phyloP scores from a whole-genome alignment of 2,888 invertebrate species.

The Mycogona germanica region DNA sequence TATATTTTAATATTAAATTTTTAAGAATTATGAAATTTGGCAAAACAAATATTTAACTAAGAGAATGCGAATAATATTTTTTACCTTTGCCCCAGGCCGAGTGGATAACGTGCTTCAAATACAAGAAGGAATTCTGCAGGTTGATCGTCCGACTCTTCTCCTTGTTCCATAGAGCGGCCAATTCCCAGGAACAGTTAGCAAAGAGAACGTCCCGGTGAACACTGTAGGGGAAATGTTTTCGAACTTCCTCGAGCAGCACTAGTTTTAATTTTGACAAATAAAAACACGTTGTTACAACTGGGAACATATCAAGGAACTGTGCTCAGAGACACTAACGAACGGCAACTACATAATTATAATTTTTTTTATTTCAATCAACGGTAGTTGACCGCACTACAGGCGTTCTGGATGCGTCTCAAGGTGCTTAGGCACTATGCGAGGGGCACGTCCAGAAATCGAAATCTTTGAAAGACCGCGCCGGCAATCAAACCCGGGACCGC shows the following conservation, averaged over 20 bases:
- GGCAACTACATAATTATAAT: too few relatives aligned
- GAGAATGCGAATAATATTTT: not conserved
- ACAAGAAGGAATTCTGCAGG: slow-evolving; percentile 56
- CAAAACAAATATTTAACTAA: not conserved
- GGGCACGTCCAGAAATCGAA: too few relatives aligned
- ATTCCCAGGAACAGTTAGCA: slow-evolving; percentile 85
- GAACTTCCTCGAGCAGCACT: slow-evolving; percentile 27
- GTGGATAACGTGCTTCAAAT: slow-evolving; percentile 52
- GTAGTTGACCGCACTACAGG: too few relatives aligned
- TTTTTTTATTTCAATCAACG: too few relatives aligned
- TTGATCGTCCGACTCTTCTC: slow-evolving; percentile 50
- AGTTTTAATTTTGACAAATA: slow-evolving; percentile 1
- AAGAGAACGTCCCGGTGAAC: slow-evolving; percentile 63
- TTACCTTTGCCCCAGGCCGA: slow-evolving; percentile 21
- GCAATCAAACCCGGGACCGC: too few relatives aligned
- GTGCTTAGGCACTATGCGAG: too few relatives aligned
- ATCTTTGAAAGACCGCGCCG: too few relatives aligned
- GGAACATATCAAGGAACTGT: not conserved
- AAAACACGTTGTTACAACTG: not conserved
- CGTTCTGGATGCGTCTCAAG: too few relatives aligned
- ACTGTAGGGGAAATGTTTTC: slow-evolving; percentile 71
- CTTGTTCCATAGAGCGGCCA: slow-evolving; percentile 74
- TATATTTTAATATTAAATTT: not conserved
- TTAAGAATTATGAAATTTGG: not conserved
- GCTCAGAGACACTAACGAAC: too few relatives aligned